These are phyloP conservation scores for Nephila pilipes DNA, from an alignment of 1,140 invertebrate genomes.

Conservation along the genomic window DNA sequence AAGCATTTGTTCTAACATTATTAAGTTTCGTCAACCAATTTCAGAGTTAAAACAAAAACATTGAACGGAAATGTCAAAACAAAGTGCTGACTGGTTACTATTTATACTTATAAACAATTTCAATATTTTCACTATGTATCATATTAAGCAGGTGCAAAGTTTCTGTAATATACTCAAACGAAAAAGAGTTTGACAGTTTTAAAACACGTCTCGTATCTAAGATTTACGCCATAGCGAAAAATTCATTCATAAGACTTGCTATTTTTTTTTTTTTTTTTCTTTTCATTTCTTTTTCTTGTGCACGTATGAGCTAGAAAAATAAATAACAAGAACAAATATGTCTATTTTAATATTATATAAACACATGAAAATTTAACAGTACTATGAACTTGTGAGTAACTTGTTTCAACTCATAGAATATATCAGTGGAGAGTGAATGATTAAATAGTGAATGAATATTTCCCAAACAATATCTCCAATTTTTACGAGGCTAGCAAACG, in stretches of 20 bases:
- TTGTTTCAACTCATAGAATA: neutral
- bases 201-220: neutral
- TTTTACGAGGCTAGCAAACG: constrained; percentile 56
- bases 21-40: no score
- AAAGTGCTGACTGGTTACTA: no score
- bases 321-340: no score
- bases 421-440: neutral
- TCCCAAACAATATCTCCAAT: constrained; percentile 4
- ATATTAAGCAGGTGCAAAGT: no score
- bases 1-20: no score
- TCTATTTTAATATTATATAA: no score
- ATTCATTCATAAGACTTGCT: constrained; percentile 23
- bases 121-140: no score
- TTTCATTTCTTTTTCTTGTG: no score
- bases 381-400: neutral
- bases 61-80: no score
- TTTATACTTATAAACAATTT: no score
- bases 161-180: neutral
- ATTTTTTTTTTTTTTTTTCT: neutral
- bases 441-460: constrained; percentile 35
- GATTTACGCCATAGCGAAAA: constrained; percentile 42
- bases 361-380: neutral
- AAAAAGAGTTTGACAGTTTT: neutral
- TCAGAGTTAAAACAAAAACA: no score
- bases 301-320: no score